A percentile compares a stretch with the other conserved stretches of the same genome.
These are phyloP conservation scores for Uropetala carovei DNA, from an alignment of 2,888 invertebrate species.

Conservation along the genomic window DNA sequence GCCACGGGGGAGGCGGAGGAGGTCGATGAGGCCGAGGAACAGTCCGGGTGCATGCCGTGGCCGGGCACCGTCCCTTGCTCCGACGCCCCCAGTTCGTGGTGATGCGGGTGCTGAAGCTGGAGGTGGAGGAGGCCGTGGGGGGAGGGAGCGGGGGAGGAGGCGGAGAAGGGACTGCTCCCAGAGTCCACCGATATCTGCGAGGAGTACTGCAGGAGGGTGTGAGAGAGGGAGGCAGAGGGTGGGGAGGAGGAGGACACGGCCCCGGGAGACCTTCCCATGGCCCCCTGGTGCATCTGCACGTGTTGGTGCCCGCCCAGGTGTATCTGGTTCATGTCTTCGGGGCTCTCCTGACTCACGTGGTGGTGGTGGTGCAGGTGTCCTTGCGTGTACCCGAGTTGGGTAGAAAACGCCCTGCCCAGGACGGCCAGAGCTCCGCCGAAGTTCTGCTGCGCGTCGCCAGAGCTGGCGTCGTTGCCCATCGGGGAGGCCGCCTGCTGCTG, in stretches of 20 bases:
- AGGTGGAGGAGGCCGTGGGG: slow-evolving; percentile 12
- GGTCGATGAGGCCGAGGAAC: slow-evolving; percentile 50
- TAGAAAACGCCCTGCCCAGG: slow-evolving; percentile 25
- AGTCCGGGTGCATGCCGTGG: slow-evolving; percentile 5
- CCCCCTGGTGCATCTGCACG: slow-evolving; percentile 58
- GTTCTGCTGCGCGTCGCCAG: slow-evolving; percentile 69
- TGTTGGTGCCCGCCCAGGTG: slow-evolving; percentile 52
- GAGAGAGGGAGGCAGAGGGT: neutral
- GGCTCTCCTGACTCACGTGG: slow-evolving; percentile 65
- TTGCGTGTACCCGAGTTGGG: neutral
- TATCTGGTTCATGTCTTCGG: slow-evolving; percentile 68
- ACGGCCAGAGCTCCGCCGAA: slow-evolving; percentile 64
- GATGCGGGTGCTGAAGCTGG: slow-evolving; percentile 64
- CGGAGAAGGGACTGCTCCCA: slow-evolving; percentile 35
- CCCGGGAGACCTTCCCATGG: slow-evolving; percentile 68
- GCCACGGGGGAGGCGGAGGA: slow-evolving; percentile 58
- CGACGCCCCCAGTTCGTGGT: slow-evolving; percentile 68
- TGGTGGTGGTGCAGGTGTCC: slow-evolving; percentile 64
- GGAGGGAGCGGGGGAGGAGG: slow-evolving; percentile 51
- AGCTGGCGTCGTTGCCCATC: slow-evolving; percentile 67
- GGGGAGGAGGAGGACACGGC: neutral
- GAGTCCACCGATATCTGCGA: slow-evolving; percentile 53
- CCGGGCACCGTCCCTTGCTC: slow-evolving; percentile 22
- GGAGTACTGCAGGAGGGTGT: slow-evolving; percentile 52
- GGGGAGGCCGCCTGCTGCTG: slow-evolving; percentile 67